A percentile compares a stretch with the other conserved stretches of the same genome.
Conservation (phyloP, 2,797 vertebrate genomes). For the Delichon dasypus region DNA sequence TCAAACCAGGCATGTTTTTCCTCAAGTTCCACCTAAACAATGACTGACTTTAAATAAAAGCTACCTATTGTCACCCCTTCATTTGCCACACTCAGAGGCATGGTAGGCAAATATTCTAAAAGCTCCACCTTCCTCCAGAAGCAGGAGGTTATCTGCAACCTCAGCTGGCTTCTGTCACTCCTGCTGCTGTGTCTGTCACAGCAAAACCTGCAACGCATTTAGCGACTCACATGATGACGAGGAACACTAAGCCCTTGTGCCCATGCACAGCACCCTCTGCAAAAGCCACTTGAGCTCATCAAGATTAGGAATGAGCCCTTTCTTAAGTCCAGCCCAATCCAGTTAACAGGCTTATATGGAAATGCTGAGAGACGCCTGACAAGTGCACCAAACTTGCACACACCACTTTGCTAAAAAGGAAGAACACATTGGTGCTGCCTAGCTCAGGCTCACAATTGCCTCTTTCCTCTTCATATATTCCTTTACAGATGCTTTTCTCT, state of each 20-base stretch:
- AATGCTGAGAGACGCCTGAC: constrained; percentile 6
- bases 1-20: neutral
- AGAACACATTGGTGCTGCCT: rapidly evolving
- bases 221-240: neutral
- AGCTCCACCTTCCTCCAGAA: neutral
- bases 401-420: neutral
- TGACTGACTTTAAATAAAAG: neutral
- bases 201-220: neutral
- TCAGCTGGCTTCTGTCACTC: neutral
- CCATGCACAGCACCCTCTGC: neutral
- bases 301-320: constrained; percentile 35
- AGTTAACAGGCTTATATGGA: constrained; percentile 49
- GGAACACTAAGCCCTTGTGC: neutral
- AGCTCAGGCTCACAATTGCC: neutral
- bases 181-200: neutral
- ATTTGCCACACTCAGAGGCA: neutral
- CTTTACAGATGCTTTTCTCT: neutral
- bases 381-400: neutral
- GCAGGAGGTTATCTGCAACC: neutral
- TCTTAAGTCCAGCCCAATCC: constrained; percentile 22
- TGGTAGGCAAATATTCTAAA: neutral
- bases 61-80: neutral
- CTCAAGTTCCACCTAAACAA: neutral
- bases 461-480: neutral
- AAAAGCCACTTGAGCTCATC: constrained; percentile 34